phyloP scores from a whole-genome alignment of 1,140 invertebrate species.

The Gryon sp. region DNA sequence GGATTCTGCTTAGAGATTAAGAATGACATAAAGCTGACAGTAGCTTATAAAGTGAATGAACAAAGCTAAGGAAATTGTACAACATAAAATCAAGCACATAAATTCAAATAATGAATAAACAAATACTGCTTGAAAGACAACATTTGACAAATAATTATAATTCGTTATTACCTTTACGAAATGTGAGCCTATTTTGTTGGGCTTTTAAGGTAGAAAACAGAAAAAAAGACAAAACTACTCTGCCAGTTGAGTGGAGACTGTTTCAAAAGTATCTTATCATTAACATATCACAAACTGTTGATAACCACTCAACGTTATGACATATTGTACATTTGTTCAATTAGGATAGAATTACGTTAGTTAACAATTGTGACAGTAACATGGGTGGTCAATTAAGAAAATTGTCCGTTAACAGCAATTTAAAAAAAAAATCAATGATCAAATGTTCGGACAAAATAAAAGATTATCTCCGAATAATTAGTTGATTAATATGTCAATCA shows the following conservation, averaged over 20 bases:
- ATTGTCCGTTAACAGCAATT: slow-evolving; percentile 10
- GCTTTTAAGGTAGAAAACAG: slow-evolving; percentile 6
- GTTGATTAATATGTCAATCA: slow-evolving; percentile 47
- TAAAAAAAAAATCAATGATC: slow-evolving; percentile 30
- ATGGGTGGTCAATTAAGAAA: background rate
- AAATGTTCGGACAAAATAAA: slow-evolving; percentile 10
- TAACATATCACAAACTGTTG: slow-evolving; percentile 49
- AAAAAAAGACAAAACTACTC: background rate
- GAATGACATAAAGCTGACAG: background rate
- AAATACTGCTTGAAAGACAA: too few species aligned
- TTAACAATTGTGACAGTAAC: slow-evolving; percentile 14
- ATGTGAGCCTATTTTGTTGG: background rate
- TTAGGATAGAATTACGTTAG: background rate
- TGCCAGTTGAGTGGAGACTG: background rate
- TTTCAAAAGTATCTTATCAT: slow-evolving; percentile 34
- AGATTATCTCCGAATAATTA: slow-evolving; percentile 16
- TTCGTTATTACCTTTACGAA: slow-evolving; percentile 10
- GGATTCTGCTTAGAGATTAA: too few species aligned
- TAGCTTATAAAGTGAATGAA: background rate
- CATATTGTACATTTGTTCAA: slow-evolving; percentile 29
- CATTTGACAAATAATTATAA: too few species aligned
- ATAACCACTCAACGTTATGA: slow-evolving; percentile 37
- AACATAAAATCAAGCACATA: too few species aligned
- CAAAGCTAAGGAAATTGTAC: too few species aligned
- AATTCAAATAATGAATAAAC: too few species aligned